phyloP scores from a whole-genome alignment of 2,888 invertebrate genomes.

The Folsomia manolachei region DNA sequence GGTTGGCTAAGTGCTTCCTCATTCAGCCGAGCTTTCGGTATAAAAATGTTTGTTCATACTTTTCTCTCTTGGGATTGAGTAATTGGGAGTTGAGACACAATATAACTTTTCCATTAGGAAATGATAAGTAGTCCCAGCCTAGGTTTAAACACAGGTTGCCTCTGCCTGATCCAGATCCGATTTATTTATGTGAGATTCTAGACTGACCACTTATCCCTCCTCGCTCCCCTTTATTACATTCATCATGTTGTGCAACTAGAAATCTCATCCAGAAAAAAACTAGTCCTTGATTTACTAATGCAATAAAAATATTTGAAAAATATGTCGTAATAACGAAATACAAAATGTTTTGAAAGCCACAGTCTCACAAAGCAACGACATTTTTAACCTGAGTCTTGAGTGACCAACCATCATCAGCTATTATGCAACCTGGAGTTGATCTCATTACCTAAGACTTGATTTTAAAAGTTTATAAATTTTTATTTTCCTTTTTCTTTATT shows the following conservation, averaged over 20 bases:
- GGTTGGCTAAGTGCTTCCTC: no score
- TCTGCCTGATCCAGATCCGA: background rate
- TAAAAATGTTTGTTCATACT: no score
- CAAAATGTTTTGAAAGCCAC: background rate
- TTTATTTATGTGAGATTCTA: background rate
- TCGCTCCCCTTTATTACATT: background rate
- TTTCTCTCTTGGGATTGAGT: background rate
- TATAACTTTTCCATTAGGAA: constrained; percentile 10
- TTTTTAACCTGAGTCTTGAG: background rate
- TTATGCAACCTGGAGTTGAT: background rate
- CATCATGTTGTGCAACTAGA: background rate
- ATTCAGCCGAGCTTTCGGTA: no score
- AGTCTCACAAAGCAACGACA: background rate
- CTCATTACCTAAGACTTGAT: background rate
- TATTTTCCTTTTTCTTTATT: background rate
- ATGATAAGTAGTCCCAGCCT: background rate
- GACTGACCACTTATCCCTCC: background rate
- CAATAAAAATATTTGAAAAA: background rate
- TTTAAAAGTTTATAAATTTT: background rate
- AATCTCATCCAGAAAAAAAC: background rate
- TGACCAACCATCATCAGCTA: background rate
- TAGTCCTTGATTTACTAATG: constrained; percentile 4
- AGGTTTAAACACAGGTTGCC: background rate
- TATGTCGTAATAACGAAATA: background rate
- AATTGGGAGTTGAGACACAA: constrained; percentile 10